Base-by-base conservation (phyloP, 2,113 vertebrate genomes). In the Vulpes lagopus region DNA sequence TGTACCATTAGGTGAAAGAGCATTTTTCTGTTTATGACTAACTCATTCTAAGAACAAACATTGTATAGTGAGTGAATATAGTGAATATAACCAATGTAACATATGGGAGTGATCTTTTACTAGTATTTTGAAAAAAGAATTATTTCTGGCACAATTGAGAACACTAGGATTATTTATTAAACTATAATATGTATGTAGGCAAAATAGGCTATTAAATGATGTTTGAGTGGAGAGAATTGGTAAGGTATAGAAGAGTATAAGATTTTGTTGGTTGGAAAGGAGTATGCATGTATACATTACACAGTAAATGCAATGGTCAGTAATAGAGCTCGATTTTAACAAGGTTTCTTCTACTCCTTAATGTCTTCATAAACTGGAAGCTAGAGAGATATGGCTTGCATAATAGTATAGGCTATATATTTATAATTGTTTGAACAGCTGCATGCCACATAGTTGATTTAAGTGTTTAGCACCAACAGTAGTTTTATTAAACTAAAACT, bases 51-150 rank as follows among this genome's bases (percentile, higher is more conserved):
- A 55, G 16, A 30, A 8, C 9, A 71, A 30, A 74, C 43, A 20
- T 60, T 49, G 11, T 43, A 12, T 27, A 57, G 19, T 4, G 35
- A 92, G 53, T 76, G 82, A 64, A 19, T 64, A 11, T 49, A 92
- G 53, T 76, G 82, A 64, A 19, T 64, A 11, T n/a, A 71, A 14
- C 5, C 12, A 78, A 35, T 30, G 51, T 78, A 84, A 62, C 7
- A 60, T 23, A 76, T 23, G 82, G 35, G 19, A 94, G 22, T 60
- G 15, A 30, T 4, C 15, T 17, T 87, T 86, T 53, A 60, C 67
- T 84, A 78, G n/a, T 84, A 71, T 89, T 81, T 95, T 89, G 67
- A 78, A 76, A 85, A 94, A 96, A 35, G 43, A 74, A 83, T 95
- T 69, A 78, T 79, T 92, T 89, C 55, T 81, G 69, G 20, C 15